These are phyloP conservation scores for Lochmaea crataegi DNA, from an alignment of 2,888 invertebrate genomes.

Conservation along the genomic window DNA sequence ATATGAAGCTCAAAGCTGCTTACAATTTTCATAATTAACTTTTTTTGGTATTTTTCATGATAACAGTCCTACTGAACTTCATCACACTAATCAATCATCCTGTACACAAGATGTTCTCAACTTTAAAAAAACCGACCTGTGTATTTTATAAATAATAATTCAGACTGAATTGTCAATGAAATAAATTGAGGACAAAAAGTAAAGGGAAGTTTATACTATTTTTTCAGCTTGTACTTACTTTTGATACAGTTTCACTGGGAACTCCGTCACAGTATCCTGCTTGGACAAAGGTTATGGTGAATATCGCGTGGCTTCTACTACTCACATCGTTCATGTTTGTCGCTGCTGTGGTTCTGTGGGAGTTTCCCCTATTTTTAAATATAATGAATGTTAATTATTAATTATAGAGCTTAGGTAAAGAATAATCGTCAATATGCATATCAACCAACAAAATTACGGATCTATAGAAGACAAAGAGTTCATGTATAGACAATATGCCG, in stretches of 20 bases:
- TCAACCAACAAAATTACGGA: too few relatives aligned
- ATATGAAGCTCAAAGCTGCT: too few relatives aligned
- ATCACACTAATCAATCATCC: too few relatives aligned
- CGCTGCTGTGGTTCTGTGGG: slow-evolving; percentile 86
- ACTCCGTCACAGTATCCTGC: slow-evolving; percentile 87
- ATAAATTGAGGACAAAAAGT: neutral
- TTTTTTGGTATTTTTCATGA: too few relatives aligned
- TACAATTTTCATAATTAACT: too few relatives aligned
- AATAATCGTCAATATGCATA: neutral
- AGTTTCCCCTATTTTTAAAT: slow-evolving; percentile 77
- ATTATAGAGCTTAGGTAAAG: neutral
- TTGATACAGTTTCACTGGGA: slow-evolving; percentile 90
- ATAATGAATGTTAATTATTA: slow-evolving; percentile 1
- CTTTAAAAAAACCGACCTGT: too few relatives aligned
- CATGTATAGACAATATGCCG: too few relatives aligned
- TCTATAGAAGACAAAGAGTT: too few relatives aligned
- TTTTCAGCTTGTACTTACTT: slow-evolving; percentile 66
- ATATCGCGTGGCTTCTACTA: slow-evolving; percentile 91
- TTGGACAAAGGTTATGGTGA: slow-evolving; percentile 90
- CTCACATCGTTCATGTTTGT: slow-evolving; percentile 95
- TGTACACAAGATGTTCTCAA: too few relatives aligned
- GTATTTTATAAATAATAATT: neutral
- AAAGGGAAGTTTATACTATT: neutral
- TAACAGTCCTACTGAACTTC: too few relatives aligned
- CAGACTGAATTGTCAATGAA: neutral